Evolutionary conservation across 2,797 vertebrate genomes (phyloP), one percentile per base, ranked within the genome.

Genomic region (Novumbra hubbsi): DNA sequence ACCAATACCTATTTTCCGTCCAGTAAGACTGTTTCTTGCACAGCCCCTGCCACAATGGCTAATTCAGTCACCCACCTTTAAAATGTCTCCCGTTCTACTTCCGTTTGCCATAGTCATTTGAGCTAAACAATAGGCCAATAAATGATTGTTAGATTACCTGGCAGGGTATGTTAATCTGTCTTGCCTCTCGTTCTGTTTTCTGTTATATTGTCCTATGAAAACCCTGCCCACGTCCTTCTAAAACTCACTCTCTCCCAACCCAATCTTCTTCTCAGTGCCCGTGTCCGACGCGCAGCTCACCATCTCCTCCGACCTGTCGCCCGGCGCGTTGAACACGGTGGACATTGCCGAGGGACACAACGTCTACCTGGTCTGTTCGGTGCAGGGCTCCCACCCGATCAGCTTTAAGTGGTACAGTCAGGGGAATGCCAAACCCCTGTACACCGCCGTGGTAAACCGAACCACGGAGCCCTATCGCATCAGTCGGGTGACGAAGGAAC

Each of bases 401-500:
- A 93, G 77, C 55, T 94, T 92, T 24, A 88, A 64, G 30, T 92
- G 84, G 85, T 94, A 87, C 79, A 80, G 72, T 0, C 12, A 0
- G 0, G 86, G 78, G 5, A 7, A 0, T 0, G 0, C 4, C 0
- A 9, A 16, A 2, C 79, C 80, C 0, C 49, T 94, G 38, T 0
- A 50, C 34, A 75, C 21, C 30, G 71, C 0, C 24, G 87, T 49
- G 0, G 57, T 52, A 32, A n/a, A 1, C 50, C 0, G 3, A 7
- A 0, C 16, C 30, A 60, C 4, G 9, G 70, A 6, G 49, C 48
- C 81, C 15, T 0, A 68, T 3, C 0, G 0, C 0, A 79, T 80
- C 67, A 41, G 14, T 0, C 0, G 0, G 0, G 8, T 90, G 73
- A 72, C 73, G n/a, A 87, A 77, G 19, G 16, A 71, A 1, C 34